Evolutionary conservation across 2,797 vertebrate species (phyloP).

Genomic region (Falco peregrinus): DNA sequence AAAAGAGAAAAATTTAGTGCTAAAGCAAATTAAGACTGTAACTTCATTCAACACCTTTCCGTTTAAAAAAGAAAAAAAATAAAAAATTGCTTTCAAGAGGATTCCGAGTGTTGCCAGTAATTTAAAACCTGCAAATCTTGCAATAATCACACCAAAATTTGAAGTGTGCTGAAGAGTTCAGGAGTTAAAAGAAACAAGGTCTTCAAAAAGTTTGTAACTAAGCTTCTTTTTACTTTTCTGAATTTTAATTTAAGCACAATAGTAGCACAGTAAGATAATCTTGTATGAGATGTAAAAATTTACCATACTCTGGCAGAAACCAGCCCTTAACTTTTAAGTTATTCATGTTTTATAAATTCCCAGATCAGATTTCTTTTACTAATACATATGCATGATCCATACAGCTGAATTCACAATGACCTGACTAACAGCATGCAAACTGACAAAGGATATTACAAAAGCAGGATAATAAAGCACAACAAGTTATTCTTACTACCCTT

Average conservation of each 20-base stretch:
- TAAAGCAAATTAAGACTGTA: neutral
- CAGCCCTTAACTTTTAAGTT: neutral
- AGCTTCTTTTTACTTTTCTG: neutral
- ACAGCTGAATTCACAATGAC: slow-evolving; percentile 81
- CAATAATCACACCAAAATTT: neutral
- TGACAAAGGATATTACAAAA: slow-evolving; percentile 78
- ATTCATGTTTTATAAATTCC: slow-evolving; percentile 8
- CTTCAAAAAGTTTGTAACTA: neutral
- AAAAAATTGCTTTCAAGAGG: neutral
- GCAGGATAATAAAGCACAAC: slow-evolving; percentile 58
- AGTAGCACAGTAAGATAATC: neutral
- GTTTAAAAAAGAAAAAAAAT: neutral
- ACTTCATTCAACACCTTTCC: neutral
- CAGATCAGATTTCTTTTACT: slow-evolving; percentile 79
- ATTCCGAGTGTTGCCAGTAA: neutral
- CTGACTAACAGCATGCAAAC: slow-evolving; percentile 69
- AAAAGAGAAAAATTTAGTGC: neutral
- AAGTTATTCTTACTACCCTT: slow-evolving; percentile 38
- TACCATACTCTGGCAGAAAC: neutral
- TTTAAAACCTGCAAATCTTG: neutral
- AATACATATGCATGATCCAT: slow-evolving; percentile 78
- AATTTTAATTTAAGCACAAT: neutral
- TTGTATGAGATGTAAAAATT: neutral
- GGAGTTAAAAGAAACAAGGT: neutral
- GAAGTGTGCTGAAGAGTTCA: neutral